Percentiles rank a stretch among this genome's conserved stretches.
These are phyloP conservation scores for Chaetodon auriga DNA, from an alignment of 2,113 vertebrate species.

Conservation along the genomic window DNA sequence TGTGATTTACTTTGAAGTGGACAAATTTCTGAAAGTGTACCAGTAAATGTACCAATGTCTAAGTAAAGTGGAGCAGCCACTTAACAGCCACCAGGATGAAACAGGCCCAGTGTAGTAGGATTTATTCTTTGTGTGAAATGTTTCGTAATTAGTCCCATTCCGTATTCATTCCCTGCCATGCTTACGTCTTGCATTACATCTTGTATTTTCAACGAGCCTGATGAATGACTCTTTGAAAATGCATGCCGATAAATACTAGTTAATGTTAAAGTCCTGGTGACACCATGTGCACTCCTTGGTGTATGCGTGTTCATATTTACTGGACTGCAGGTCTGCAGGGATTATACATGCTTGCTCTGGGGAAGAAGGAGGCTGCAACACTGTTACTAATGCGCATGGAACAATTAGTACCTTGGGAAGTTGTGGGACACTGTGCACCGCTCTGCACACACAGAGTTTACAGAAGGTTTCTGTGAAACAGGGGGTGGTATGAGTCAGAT, in stretches of 20 bases:
- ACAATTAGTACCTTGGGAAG: background rate
- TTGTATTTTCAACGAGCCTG: background rate
- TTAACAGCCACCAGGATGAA: background rate
- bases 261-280: background rate
- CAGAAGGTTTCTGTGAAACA: background rate
- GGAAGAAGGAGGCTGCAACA: background rate
- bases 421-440: background rate
- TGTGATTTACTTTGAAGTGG: background rate
- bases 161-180: background rate
- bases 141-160: background rate
- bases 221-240: background rate
- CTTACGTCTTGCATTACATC: background rate
- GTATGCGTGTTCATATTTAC: background rate
- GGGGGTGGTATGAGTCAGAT: conserved; percentile 6
- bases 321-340: background rate
- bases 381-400: background rate
- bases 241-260: background rate
- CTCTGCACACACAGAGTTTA: background rate
- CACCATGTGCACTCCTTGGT: background rate
- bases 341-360: background rate
- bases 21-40: background rate
- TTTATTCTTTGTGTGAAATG: background rate
- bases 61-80: conserved; percentile 3
- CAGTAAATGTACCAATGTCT: background rate
- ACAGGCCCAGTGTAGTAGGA: background rate